Evolutionary conservation across 2,113 vertebrate species (phyloP), one percentile per base, ranked within the genome.

Genomic region (Brevimyrus niger): DNA sequence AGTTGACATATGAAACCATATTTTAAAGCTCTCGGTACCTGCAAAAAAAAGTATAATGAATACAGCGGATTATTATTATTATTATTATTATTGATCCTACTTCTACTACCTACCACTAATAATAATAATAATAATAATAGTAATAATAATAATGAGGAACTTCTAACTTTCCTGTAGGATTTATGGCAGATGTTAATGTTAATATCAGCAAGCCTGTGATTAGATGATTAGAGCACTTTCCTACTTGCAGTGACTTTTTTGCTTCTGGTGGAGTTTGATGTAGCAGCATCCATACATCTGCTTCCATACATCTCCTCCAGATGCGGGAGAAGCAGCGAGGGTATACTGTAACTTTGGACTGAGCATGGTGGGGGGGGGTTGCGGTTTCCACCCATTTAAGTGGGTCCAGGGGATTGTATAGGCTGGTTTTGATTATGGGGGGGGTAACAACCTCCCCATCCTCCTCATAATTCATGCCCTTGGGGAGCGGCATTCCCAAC

Each of bases 281-380:
- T 44, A n/a, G 44, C 89, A 44, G 90, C 69, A 42, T 90, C 90
- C 87, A 93, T 89, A 90, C 90, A 61, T 91, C 89, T 91, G 90
- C 91, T 91, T 91, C 91, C 69, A n/a, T n/a, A n/a, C n/a, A n/a
- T n/a, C n/a, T n/a, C n/a, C n/a, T n/a, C n/a, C n/a, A n/a, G n/a
- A n/a, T 86, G 87, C 17, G 89, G 89, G 91, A 82, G 85, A 15
- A 3, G 21, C 27, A n/a, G 53, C 91, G 91, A 92, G 94, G 48
- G 90, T 87, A 88, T 87, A 55, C 53, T 55, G 53, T 55, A 90
- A n/a, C 55, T n/a, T n/a, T 9, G 53, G 53, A 19, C 21, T 55
- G 53, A 7, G 19, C 19, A 55, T 55, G 5, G 1, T 19, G 55
- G 55, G 55, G 7, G 21, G 21, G 21, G 23, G 55, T 61, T 61